phyloP scores from a whole-genome alignment of 2,888 invertebrate species.

The Tyria jacobaeae region DNA sequence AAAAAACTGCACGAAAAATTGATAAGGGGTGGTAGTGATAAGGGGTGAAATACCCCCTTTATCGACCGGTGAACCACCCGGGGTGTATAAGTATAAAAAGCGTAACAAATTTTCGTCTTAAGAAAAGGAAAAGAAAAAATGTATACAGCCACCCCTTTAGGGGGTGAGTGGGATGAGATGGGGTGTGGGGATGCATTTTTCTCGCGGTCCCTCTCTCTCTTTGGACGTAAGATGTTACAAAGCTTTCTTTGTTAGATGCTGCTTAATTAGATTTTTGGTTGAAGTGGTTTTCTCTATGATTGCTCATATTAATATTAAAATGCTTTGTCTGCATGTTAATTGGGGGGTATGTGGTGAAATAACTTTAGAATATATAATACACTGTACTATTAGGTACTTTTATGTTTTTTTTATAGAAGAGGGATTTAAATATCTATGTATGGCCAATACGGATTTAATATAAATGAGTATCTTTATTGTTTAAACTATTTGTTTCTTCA shows the following conservation, averaged over 20 bases:
- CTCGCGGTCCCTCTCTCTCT: slow-evolving; percentile 75
- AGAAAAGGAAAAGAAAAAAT: slow-evolving; percentile 87
- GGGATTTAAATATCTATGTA: too few species aligned
- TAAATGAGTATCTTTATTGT: too few species aligned
- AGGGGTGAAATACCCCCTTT: slow-evolving; percentile 63
- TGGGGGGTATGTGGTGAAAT: background rate
- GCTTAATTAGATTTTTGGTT: slow-evolving; percentile 73
- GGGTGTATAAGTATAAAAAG: slow-evolving; percentile 84
- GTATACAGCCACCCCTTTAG: slow-evolving; percentile 81
- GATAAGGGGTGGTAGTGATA: slow-evolving; percentile 81
- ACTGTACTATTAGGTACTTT: too few species aligned
- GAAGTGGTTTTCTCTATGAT: slow-evolving; percentile 38
- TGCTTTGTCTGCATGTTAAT: slow-evolving; percentile 7
- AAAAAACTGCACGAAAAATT: slow-evolving; percentile 83
- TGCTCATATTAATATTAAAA: slow-evolving; percentile 20
- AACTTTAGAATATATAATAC: background rate
- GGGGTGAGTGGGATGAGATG: slow-evolving; percentile 50
- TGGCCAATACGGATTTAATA: too few species aligned
- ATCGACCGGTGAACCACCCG: slow-evolving; percentile 79
- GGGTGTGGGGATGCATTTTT: slow-evolving; percentile 74
- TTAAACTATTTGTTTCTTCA: too few species aligned
- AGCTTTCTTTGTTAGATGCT: slow-evolving; percentile 77
- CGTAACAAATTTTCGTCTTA: slow-evolving; percentile 87
- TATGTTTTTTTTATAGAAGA: too few species aligned
- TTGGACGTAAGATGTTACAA: slow-evolving; percentile 82